Conservation (phyloP, 2,888 invertebrate genomes). For the Chloromyia formosa region DNA sequence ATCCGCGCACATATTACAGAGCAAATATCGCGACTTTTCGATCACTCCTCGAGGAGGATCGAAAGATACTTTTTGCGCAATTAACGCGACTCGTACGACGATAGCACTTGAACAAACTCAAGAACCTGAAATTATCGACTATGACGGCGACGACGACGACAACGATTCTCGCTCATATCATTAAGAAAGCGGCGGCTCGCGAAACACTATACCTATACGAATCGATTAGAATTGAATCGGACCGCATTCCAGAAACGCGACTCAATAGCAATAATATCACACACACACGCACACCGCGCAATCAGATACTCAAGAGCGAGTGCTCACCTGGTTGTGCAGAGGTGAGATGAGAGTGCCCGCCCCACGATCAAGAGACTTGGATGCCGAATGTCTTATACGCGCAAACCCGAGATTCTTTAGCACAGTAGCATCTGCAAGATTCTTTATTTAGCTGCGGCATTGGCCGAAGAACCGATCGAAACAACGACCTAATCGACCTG, state of each 20-base stretch:
- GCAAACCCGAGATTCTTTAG: constrained; percentile 20
- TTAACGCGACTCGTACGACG: neutral
- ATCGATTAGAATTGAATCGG: constrained; percentile 39
- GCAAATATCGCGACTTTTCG: neutral
- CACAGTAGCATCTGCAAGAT: neutral
- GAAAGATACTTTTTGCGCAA: neutral
- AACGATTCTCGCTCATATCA: constrained; percentile 2
- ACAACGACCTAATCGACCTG: neutral
- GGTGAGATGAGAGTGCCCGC: neutral
- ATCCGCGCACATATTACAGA: constrained; percentile 3
- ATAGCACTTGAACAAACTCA: neutral
- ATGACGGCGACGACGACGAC: too few species aligned
- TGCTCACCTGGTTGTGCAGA: neutral
- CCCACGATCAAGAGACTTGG: neutral
- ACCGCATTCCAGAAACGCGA: constrained; percentile 26
- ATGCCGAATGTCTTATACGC: constrained; percentile 11
- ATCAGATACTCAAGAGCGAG: neutral
- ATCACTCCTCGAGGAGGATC: too few species aligned
- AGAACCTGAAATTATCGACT: constrained; percentile 10
- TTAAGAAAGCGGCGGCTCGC: constrained; percentile 12
- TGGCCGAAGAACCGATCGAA: constrained; percentile 2
- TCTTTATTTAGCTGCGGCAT: neutral
- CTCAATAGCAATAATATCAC: constrained; percentile 5
- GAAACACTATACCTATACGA: neutral
- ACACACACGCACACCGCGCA: neutral